Evolutionary conservation across 2,797 vertebrate genomes (phyloP), one percentile per base, ranked within the genome.

Genomic region (Orientallactaga sibirica): DNA sequence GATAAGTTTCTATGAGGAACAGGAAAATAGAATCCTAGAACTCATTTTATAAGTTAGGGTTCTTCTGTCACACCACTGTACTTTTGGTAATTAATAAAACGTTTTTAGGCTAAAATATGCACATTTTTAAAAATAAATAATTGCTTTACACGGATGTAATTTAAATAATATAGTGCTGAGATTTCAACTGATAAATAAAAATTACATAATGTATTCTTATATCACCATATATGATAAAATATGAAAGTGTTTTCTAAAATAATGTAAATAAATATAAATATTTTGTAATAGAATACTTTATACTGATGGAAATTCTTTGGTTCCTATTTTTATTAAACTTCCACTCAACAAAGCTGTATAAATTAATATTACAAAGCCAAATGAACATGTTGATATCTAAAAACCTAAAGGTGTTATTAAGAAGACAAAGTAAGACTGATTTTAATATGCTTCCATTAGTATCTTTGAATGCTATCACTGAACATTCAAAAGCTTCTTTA

Each of bases 141-240:
- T 75, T 52, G 48, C 25, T 18, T 52, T 15, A 18, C 29, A 52
- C 9, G 25, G 41, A 76, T 52, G 25, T 7, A 52, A 29, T 76
- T 29, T 7, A 25, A 52, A 8, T 52, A 52, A 29, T 48, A 52
- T 92, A 43, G 10, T 48, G 20, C 7, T 52, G 55, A 48, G 1
- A 2, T 88, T 95, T 86, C 52, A 67, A 16, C 15, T 55, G 15
- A 87, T 64, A 64, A 94, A 74, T 37, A 77, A 84, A 7, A 74
- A 29, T 43, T 14, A 64, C 90, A 85, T 37, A 22, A 77, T 90
- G 2, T 20, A 90, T n/a, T 77, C 15, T 7, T 19, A 73, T 16
- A 55, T 52, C n/a, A 90, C 3, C 15, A 55, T 66, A 71, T 93
- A 37, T 77, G 64, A 52, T 24, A 84, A 19, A 87, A 71, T 73